Evolutionary conservation across 2,797 vertebrate species (phyloP).

Genomic region (Pelochelys cantorii): DNA sequence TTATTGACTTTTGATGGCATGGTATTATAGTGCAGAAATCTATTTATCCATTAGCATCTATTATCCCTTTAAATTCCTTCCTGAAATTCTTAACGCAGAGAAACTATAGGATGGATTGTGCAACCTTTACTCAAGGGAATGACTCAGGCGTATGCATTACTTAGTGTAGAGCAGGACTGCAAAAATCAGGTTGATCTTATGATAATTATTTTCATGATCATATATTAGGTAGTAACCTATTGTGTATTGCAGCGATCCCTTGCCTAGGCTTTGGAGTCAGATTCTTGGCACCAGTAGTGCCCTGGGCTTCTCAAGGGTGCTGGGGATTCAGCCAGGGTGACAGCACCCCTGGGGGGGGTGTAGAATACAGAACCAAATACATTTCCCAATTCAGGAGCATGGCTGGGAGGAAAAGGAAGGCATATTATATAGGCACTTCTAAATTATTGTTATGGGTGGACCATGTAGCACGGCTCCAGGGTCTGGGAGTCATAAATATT

Average conservation of each 20-base stretch:
- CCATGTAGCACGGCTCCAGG: not conserved
- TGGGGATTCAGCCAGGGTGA: not conserved
- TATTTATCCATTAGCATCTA: slow-evolving; percentile 53
- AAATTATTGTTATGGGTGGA: not conserved
- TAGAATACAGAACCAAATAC: not conserved
- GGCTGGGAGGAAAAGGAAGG: not conserved
- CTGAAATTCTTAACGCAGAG: not conserved
- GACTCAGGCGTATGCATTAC: not conserved
- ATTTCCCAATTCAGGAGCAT: not conserved
- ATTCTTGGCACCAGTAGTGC: not conserved
- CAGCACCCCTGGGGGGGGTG: not conserved
- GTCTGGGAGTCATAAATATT: not conserved
- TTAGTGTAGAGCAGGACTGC: not conserved
- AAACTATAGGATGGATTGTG: not conserved
- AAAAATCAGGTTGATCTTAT: not conserved
- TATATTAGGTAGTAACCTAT: not conserved
- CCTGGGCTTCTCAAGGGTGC: not conserved
- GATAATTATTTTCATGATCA: not conserved
- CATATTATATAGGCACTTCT: not conserved
- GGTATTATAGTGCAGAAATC: slow-evolving; percentile 28
- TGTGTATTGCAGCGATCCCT: not conserved
- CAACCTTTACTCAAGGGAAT: not conserved
- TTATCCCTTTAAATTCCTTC: slow-evolving; percentile 12
- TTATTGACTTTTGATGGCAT: slow-evolving; percentile 23
- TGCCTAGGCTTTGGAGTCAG: not conserved